phyloP scores from a whole-genome alignment of 2,888 invertebrate genomes.

The Hedya salicella region DNA sequence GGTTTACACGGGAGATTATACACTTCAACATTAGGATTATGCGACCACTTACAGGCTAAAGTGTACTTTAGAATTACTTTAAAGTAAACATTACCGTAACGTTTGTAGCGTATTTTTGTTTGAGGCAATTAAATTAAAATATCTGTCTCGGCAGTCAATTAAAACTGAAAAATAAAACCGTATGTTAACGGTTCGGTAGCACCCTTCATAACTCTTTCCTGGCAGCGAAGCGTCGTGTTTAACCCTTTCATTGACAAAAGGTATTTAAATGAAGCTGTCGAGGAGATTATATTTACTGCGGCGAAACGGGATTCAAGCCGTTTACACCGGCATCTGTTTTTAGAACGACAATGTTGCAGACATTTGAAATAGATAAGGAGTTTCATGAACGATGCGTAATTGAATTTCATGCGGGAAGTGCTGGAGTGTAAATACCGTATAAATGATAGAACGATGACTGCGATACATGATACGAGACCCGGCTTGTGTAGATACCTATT shows the following conservation, averaged over 20 bases:
- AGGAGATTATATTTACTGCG: slow-evolving; percentile 79
- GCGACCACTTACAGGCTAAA: slow-evolving; percentile 54
- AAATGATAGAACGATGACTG: slow-evolving; percentile 18
- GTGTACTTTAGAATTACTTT: slow-evolving; percentile 8
- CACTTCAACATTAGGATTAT: slow-evolving; percentile 63
- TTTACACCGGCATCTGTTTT: slow-evolving; percentile 42
- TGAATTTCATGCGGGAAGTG: slow-evolving; percentile 34
- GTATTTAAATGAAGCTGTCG: slow-evolving; percentile 85
- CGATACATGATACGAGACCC: slow-evolving; percentile 17
- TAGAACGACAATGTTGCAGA: slow-evolving; percentile 35
- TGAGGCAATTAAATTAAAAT: slow-evolving; percentile 74
- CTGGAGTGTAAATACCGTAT: slow-evolving; percentile 35
- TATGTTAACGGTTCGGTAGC: slow-evolving; percentile 62
- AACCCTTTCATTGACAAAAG: slow-evolving; percentile 85
- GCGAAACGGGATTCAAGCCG: slow-evolving; percentile 66
- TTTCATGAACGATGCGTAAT: slow-evolving; percentile 34
- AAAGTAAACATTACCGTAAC: neutral
- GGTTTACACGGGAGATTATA: slow-evolving; percentile 72
- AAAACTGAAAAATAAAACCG: slow-evolving; percentile 62
- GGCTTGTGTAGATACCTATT: slow-evolving; percentile 24
- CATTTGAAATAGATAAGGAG: slow-evolving; percentile 36
- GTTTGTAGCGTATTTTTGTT: slow-evolving; percentile 39
- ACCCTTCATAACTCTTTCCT: slow-evolving; percentile 81
- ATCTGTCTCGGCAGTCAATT: slow-evolving; percentile 76
- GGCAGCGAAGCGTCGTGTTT: slow-evolving; percentile 68